Evolutionary conservation across 2,113 vertebrate genomes (phyloP).

Genomic region (Naja naja): DNA sequence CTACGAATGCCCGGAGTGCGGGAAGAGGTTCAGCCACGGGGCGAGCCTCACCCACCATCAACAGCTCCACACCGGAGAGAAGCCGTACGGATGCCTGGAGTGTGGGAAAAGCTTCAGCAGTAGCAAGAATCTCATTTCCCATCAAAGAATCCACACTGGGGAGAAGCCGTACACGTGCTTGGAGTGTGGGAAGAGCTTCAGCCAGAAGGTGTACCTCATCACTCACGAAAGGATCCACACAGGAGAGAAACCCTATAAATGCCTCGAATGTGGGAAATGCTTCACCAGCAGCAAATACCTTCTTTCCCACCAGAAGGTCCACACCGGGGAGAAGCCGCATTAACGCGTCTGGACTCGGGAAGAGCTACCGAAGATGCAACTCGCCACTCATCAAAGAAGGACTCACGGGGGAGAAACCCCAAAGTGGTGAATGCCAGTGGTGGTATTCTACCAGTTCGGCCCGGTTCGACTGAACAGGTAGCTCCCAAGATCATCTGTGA

Average conservation of each 20-base stretch:
- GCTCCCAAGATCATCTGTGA: too few species aligned
- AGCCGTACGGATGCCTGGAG: not conserved
- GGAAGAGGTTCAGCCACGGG: not conserved
- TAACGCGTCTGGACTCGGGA: not conserved
- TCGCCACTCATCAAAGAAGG: not conserved
- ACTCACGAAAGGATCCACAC: not conserved
- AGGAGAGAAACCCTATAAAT: not conserved
- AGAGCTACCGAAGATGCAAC: not conserved
- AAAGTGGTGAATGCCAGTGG: not conserved
- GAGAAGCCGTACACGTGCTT: not conserved
- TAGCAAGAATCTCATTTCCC: not conserved
- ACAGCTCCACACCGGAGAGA: not conserved
- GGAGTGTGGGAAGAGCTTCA: not conserved
- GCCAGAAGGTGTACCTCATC: not conserved
- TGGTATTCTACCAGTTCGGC: too few species aligned
- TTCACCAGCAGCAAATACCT: not conserved
- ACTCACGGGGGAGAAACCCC: not conserved
- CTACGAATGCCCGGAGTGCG: not conserved
- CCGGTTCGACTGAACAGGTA: too few species aligned
- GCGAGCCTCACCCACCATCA: not conserved
- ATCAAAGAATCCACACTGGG: not conserved
- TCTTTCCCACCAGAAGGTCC: not conserved
- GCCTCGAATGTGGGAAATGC: not conserved
- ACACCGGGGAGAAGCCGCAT: not conserved
- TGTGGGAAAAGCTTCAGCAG: not conserved